phyloP scores from a whole-genome alignment of 92 coral and sea anemone species.

The Muricea muricata region DNA sequence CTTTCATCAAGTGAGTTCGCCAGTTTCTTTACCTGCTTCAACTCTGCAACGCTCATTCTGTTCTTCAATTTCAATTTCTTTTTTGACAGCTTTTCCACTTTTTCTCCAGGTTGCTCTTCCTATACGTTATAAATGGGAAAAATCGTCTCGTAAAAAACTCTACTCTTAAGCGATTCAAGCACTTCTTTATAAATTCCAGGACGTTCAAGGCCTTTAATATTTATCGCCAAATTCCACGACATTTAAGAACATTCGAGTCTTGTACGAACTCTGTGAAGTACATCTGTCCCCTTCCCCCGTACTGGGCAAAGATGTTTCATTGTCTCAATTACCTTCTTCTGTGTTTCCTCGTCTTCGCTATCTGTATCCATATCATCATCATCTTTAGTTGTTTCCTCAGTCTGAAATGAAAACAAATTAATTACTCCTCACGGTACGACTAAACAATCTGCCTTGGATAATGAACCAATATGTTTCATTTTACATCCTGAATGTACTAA shows the following conservation, averaged over 20 bases:
- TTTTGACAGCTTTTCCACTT: constrained; percentile 80
- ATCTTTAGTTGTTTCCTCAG: constrained; percentile 73
- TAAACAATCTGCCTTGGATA: background rate
- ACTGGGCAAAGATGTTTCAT: too few species aligned
- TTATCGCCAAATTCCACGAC: too few species aligned
- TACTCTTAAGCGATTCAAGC: too few species aligned
- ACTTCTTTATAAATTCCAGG: too few species aligned
- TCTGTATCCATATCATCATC: constrained; percentile 71
- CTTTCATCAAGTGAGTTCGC: too few species aligned
- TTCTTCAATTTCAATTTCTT: constrained; percentile 94
- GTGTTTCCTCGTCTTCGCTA: constrained; percentile 80
- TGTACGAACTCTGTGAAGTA: too few species aligned
- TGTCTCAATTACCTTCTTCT: constrained; percentile 48
- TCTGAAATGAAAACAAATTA: constrained; percentile 40
- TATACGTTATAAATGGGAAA: background rate
- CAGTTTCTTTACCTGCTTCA: constrained; percentile 76
- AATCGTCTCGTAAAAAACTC: too few species aligned
- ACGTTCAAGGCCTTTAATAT: too few species aligned
- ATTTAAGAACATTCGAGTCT: too few species aligned
- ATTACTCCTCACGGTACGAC: too few species aligned
- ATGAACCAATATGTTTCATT: background rate
- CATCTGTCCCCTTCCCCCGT: too few species aligned
- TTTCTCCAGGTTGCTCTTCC: constrained; percentile 22
- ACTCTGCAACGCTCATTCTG: constrained; percentile 95
- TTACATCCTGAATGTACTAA: too few species aligned